Evolutionary conservation across 2,797 vertebrate species (phyloP), one percentile per base, ranked within the genome.

Genomic region (Eleutherodactylus coqui): DNA sequence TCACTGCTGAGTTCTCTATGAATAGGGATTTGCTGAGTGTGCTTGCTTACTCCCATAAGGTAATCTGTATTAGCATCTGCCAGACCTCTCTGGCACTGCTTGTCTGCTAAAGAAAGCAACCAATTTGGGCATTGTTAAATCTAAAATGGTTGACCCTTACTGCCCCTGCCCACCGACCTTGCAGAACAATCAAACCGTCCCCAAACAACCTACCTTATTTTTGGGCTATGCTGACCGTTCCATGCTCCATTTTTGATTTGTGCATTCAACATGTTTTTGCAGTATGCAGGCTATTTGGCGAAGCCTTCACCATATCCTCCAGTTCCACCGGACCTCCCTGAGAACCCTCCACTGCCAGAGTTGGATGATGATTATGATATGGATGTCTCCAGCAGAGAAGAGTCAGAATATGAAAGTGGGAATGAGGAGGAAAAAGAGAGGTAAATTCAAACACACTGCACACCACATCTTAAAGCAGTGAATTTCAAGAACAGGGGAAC

Each of bases 371-470:
- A 91, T 36, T 88, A 84, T 67, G 86, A 87, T 34, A 93, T 94
- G 91, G 94, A 95, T 17, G 84, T 90, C 0, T 95, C 96, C 86
- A 96, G 94, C n/a, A 96, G 91, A 84, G 93, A 96, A 67, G 98
- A 98, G 89, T 99, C 98, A 0, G 98, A 99, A 88, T 99, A 99
- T 45, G 97, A 99, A 90, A 99, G 97, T 83, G 96, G 91, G 67
- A 95, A 98, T 17, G 96, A 97, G 0, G 97, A 98, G 76, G 97
- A 97, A 88, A 96, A 97, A 87, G 96, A 97, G 88, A 97, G 97
- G 97, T 98, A 36, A 13, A 32, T 51, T 3, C 80, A 36, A 1
- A 53, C 24, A 34, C 5, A 4, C 32, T 16, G 16, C 5, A 73
- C 2, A 73, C 2, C 24, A 43, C 2, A 69, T 38, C 32, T 3